Evolutionary conservation across 1,140 invertebrate genomes (phyloP).

Genomic region (Antheraea pernyi): DNA sequence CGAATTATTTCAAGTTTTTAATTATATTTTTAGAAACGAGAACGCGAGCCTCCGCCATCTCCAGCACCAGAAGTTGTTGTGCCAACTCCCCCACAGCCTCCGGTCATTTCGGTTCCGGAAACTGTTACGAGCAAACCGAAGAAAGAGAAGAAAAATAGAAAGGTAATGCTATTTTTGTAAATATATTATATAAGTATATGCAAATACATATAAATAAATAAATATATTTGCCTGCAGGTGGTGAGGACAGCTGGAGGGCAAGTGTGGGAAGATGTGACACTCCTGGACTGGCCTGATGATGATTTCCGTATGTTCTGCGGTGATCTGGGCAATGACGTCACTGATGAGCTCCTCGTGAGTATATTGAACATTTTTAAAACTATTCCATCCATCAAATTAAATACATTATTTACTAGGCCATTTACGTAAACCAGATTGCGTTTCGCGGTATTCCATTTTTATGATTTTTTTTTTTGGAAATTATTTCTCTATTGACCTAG

Average conservation of each 20-base stretch:
- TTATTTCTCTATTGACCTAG: too few species aligned
- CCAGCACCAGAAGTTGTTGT: constrained; percentile 36
- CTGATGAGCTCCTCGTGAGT: constrained; percentile 93
- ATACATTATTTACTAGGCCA: too few species aligned
- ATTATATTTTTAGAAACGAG: constrained; percentile 3
- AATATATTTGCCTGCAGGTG: constrained; percentile 70
- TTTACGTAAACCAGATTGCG: too few species aligned
- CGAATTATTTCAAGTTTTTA: background rate
- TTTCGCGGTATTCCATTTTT: too few species aligned
- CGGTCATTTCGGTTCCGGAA: constrained; percentile 25
- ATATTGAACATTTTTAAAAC: background rate
- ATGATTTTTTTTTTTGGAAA: too few species aligned
- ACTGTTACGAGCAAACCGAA: constrained; percentile 53
- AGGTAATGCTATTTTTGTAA: constrained; percentile 35
- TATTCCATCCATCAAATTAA: too few species aligned
- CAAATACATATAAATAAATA: too few species aligned
- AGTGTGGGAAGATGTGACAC: constrained; percentile 95
- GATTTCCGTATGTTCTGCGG: constrained; percentile 99
- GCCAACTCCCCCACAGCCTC: constrained; percentile 41
- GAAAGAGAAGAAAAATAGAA: constrained; percentile 77
- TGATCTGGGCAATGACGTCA: constrained; percentile 99
- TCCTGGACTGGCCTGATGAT: constrained; percentile 96
- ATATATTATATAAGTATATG: too few species aligned
- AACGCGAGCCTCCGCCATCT: constrained; percentile 31
- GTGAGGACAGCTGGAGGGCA: constrained; percentile 95